Evolutionary conservation across 30 jellyfish, hydroid and myxozoan species (phyloP).

Genomic region (Hydractinia echinata): DNA sequence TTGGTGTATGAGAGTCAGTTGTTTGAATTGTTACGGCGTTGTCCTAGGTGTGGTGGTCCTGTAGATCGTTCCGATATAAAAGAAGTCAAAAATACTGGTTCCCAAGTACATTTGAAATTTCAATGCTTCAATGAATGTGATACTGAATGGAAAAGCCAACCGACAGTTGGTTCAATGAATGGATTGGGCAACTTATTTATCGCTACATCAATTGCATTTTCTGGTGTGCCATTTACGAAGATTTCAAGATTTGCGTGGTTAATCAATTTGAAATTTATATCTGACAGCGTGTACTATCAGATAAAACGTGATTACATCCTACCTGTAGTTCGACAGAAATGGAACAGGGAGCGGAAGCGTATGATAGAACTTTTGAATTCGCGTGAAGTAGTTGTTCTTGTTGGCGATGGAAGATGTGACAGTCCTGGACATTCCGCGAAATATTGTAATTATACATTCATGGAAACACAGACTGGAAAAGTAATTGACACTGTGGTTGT

Average conservation of each 20-base stretch:
- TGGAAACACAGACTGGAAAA: constrained; percentile 2
- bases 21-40: neutral
- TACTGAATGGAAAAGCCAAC: neutral
- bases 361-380: neutral
- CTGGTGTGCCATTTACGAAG: constrained; percentile 18
- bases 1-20: constrained; percentile 7
- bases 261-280: constrained; percentile 6
- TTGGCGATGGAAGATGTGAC: constrained; percentile 6
- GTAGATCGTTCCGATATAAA: constrained; percentile 4
- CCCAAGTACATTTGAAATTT: neutral
- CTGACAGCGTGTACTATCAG: neutral
- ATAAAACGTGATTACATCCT: neutral
- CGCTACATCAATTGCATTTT: neutral
- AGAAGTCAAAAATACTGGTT: neutral
- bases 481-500: constrained; percentile 1
- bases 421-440: constrained; percentile 14
- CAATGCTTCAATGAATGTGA: neutral
- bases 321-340: constrained; percentile 8
- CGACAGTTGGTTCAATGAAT: neutral
- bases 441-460: neutral
- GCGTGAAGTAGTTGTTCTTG: neutral
- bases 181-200: neutral
- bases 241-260: constrained; percentile 10
- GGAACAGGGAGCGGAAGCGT: constrained; percentile 17
- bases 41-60: constrained; percentile 8